Evolutionary conservation across 2,113 vertebrate genomes (phyloP).

Genomic region (Thalassoma bifasciatum): DNA sequence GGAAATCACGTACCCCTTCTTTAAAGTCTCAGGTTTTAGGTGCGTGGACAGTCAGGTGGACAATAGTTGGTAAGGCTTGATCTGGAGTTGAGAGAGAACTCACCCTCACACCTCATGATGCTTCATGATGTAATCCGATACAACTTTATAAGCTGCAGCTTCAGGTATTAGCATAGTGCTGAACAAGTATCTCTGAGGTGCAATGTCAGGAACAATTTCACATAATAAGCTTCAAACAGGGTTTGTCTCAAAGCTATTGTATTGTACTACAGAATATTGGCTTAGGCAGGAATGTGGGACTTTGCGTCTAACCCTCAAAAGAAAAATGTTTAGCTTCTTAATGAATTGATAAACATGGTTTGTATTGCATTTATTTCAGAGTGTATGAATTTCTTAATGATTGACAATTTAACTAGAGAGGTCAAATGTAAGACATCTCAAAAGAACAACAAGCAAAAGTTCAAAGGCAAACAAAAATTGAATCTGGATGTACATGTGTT

Average conservation of each 20-base stretch:
- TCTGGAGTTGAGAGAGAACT: neutral
- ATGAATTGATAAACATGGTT: conserved; percentile 21
- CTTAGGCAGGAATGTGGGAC: conserved; percentile 5
- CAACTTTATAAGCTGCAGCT: neutral
- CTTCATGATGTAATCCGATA: conserved; percentile 3
- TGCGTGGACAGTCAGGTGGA: too few species aligned
- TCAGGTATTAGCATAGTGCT: conserved; percentile 19
- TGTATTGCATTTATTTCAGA: conserved; percentile 8
- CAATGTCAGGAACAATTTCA: conserved; percentile 22
- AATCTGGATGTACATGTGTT: neutral
- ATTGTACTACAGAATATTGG: conserved; percentile 7
- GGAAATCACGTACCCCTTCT: too few species aligned
- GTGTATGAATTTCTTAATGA: neutral
- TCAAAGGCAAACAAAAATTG: neutral
- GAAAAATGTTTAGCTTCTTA: neutral
- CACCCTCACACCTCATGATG: neutral
- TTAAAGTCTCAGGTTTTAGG: too few species aligned
- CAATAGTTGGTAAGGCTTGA: neutral
- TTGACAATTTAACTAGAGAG: neutral
- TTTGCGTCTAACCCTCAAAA: neutral
- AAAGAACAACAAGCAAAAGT: neutral
- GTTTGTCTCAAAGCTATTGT: conserved; percentile 16
- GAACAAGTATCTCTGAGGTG: conserved; percentile 16
- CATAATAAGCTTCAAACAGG: conserved; percentile 16
- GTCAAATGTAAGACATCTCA: neutral